phyloP scores from a whole-genome alignment of 1,140 invertebrate genomes.

The Rhizoglyphus robini region DNA sequence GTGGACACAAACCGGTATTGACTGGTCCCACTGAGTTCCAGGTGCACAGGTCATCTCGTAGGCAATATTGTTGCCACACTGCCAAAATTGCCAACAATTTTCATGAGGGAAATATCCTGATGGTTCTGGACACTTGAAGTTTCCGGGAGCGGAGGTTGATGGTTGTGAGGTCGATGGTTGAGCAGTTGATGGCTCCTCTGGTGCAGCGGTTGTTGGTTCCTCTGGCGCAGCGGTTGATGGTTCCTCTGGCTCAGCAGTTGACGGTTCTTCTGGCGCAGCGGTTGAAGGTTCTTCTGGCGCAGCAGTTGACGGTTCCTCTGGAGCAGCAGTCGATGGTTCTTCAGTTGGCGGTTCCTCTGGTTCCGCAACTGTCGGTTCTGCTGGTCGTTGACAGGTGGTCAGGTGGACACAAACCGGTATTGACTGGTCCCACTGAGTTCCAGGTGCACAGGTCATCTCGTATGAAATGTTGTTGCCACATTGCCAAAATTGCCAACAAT shows the following conservation, averaged over 20 bases:
- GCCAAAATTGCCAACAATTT: slow-evolving; percentile 16
- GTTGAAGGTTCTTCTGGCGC: too few relatives aligned
- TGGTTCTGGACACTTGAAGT: too few relatives aligned
- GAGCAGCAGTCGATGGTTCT: too few relatives aligned
- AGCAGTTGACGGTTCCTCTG: too few relatives aligned
- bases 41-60: slow-evolving; percentile 22
- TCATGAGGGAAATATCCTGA: slow-evolving; percentile 5
- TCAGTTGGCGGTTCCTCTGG: too few relatives aligned
- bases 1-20: slow-evolving; percentile 24
- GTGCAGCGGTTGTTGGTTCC: too few relatives aligned
- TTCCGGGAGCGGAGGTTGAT: too few relatives aligned
- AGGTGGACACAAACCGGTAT: slow-evolving; percentile 24
- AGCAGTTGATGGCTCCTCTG: not conserved
- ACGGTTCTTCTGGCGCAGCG: not conserved
- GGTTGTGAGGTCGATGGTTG: too few relatives aligned
- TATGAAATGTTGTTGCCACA: slow-evolving; percentile 16
- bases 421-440: slow-evolving; percentile 25
- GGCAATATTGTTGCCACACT: slow-evolving; percentile 16
- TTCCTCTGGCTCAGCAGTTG: not conserved
- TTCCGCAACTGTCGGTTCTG: too few relatives aligned
- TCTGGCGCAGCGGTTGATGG: not conserved
- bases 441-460: slow-evolving; percentile 22
- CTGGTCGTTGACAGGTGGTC: not conserved
- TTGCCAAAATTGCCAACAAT: slow-evolving; percentile 17
- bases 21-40: slow-evolving; percentile 25